Base-by-base conservation (phyloP, 2,888 invertebrate genomes). In the Anagyrus pseudococci region DNA sequence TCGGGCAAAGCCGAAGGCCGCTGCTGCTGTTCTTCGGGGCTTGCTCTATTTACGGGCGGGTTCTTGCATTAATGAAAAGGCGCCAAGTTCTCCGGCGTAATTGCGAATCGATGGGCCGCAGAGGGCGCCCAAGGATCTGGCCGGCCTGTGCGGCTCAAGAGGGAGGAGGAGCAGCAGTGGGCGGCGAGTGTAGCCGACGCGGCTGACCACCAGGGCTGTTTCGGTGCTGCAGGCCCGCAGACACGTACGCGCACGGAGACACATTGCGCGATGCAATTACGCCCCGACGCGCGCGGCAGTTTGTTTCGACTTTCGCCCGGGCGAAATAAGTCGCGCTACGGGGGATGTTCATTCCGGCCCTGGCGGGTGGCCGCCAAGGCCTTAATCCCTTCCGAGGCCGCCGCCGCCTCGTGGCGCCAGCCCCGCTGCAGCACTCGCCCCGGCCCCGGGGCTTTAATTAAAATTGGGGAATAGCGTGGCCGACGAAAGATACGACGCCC, bases 241-340 rank as follows among this genome's bases (percentile, higher is more conserved):
- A 41, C 41, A 20, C 17, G 26, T n/a, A 19, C 52, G 19, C n/a
- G n/a, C n/a, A n/a, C n/a, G n/a, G n/a, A n/a, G n/a, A n/a, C n/a
- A n/a, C n/a, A n/a, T n/a, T n/a, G n/a, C n/a, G n/a, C n/a, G n/a
- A n/a, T n/a, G n/a, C n/a, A n/a, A n/a, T n/a, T n/a, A n/a, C n/a
- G n/a, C n/a, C n/a, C n/a, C n/a, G n/a, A n/a, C n/a, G 48, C 62
- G 59, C 58, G 64, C n/a, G n/a, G 70, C 70, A 71, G 71, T 72
- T 69, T 70, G 70, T 69, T 71, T 69, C 68, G 69, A 69, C 70
- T 71, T 73, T 73, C 70, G 72, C 74, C 73, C 73, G 75, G 73
- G 72, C 71, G 69, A 73, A 73, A 73, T 72, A 72, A 73, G 72
- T 72, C 68, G 69, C 72, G 49, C 71, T 17, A 68, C n/a, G 68